Evolutionary conservation across 2,113 vertebrate genomes (phyloP).

Genomic region (Oreotrochilus melanogaster): DNA sequence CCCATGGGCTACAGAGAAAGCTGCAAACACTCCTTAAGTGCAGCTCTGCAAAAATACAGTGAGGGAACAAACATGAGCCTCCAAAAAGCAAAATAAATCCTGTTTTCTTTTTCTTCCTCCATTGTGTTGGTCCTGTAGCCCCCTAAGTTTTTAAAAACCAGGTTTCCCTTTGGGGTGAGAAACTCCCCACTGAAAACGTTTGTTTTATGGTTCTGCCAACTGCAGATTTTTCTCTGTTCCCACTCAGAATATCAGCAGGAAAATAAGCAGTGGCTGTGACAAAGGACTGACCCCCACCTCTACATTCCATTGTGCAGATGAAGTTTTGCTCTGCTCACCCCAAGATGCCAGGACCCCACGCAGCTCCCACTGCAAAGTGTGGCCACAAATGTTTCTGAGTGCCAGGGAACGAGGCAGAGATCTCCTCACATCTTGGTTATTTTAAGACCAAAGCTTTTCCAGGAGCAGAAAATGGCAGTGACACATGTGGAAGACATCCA

Average conservation of each 20-base stretch:
- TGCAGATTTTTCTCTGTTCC: neutral
- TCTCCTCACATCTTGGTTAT: rapidly evolving
- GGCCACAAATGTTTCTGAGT: neutral
- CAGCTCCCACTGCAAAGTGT: rapidly evolving
- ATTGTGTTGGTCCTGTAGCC: neutral
- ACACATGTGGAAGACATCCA: neutral
- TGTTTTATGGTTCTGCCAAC: neutral
- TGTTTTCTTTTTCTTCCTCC: neutral
- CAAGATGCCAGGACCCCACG: neutral
- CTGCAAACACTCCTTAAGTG: neutral
- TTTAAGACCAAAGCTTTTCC: neutral
- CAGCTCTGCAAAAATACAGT: neutral
- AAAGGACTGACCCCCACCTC: neutral
- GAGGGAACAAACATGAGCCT: neutral
- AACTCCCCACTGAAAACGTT: neutral
- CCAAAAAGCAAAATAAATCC: neutral
- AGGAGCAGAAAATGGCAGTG: neutral
- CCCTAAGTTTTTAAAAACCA: neutral
- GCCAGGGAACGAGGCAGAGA: rapidly evolving
- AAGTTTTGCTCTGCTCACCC: neutral
- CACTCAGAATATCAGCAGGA: neutral
- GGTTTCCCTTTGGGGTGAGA: neutral
- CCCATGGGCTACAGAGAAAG: neutral
- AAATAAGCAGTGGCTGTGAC: neutral
- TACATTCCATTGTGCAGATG: rapidly evolving